Evolutionary conservation across 2,888 invertebrate species (phyloP), one percentile per base, ranked within the genome.

Genomic region (Caenorhabditis sp.): DNA sequence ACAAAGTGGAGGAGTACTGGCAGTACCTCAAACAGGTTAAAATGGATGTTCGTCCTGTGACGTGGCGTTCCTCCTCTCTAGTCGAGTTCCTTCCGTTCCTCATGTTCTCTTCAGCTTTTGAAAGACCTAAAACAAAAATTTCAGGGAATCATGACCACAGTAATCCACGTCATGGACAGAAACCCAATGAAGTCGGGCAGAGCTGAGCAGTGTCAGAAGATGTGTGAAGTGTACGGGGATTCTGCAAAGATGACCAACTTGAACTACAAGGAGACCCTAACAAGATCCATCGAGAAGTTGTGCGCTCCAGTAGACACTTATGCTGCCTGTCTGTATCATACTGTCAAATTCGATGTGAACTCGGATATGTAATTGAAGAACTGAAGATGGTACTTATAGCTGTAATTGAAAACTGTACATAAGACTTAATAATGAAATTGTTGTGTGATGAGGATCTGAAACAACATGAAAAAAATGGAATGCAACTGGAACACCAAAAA

Each of bases 271-370:
- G 61, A 69, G 22, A 90, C 89, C 0, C 79, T 90, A 26, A 68
- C 84, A 59, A 85, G 82, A 35, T 88, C 90, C 8, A 89, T 90
- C 56, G 86, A 89, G 35, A 83, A 69, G 14, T 38, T 90, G 70
- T 90, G 90, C 66, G 72, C 87, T 8, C 90, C 90, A 22, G 73
- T 83, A 12, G 90, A 90, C 73, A 79, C 79, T 22, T 90, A 90
- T 64, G 89, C 88, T 4, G 90, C 90, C 4, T 90, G 90, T 64
- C 79, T 90, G 24, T 88, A 85, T 64, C 90, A 90, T 77, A 90
- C 90, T 10, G 84, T 90, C 38, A 90, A 90, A 69, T 90, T 90
- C 75, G 90, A 90, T 66, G 86, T 90, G 24, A 85, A 86, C 61
- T 77, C 84, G 6, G 68, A 84, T 64, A n/a, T 69, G 16, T 68